Evolutionary conservation across 1,140 invertebrate species (phyloP), one percentile per base, ranked within the genome.

Genomic region (Geopemphigus sp.): DNA sequence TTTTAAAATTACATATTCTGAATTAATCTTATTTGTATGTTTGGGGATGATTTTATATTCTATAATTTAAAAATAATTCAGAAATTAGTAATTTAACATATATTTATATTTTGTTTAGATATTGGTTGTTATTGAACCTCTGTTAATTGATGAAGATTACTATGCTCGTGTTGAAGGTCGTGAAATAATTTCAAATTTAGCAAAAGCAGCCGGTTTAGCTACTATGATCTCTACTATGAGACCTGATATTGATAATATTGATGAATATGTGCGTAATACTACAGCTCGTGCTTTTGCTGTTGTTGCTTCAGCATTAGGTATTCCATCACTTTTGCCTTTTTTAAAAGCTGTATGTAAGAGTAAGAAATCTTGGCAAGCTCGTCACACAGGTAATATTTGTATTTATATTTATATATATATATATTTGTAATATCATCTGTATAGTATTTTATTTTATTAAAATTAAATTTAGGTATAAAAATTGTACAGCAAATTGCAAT

Each of bases 181-280:
- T 85, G 98, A 99, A 87, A 99, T 99, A 82, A 99, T 99, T 84
- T 99, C 97, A 0, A 99, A 99, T 88, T 88, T 99, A 83, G 97
- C 98, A 0, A 99, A 99, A 88, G 98, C 98, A 24, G 98, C 98
- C n/a, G 98, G 98, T 81, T 88, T 99, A 39, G 98, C 98, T 0
- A 99, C 98, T 12, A 99, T 99, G 98, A 99, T 99, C 84, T 99
- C 98, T 0, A 99, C 98, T 0, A 99, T 99, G 98, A 90, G 98
- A 86, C 98, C 98, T 6, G 98, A 99, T 88, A 99, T 99, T 85
- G 98, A 99, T 85, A 99, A 99, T 85, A 98, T 99, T 84, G 98
- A 99, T 87, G 98, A 99, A 87, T 99, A 99, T 83, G 98, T 99
- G 0, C 89, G 98, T 85, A 99, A 99, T 86, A 99, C 98, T 0